Conservation (phyloP, 1,140 invertebrate genomes). For the Apis mellifera region Amel_HAv3.1 CM009937.2:8876001-8876500, state of each 20-base stretch:
- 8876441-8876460: slow-evolving; percentile 34
- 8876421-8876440: slow-evolving; percentile 27
- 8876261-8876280: not conserved
- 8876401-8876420: slow-evolving; percentile 30
- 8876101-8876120: not conserved
- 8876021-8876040: too few relatives aligned
- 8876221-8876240: too few relatives aligned
- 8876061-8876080: not conserved
- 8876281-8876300: not conserved
- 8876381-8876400: slow-evolving; percentile 32
- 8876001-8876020: not conserved
- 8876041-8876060: not conserved
- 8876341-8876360: not conserved
- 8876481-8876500: slow-evolving; percentile 43
- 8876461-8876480: slow-evolving; percentile 46
- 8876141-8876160: not conserved
- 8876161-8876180: not conserved
- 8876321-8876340: not conserved
- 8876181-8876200: not conserved
- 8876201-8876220: too few relatives aligned
- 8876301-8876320: too few relatives aligned
- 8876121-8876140: slow-evolving; percentile 17
- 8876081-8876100: slow-evolving; percentile 5
- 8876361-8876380: not conserved
- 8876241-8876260: not conserved